Evolutionary conservation across 2,113 vertebrate species (phyloP).

Genomic region (Podarcis raffonei): DNA sequence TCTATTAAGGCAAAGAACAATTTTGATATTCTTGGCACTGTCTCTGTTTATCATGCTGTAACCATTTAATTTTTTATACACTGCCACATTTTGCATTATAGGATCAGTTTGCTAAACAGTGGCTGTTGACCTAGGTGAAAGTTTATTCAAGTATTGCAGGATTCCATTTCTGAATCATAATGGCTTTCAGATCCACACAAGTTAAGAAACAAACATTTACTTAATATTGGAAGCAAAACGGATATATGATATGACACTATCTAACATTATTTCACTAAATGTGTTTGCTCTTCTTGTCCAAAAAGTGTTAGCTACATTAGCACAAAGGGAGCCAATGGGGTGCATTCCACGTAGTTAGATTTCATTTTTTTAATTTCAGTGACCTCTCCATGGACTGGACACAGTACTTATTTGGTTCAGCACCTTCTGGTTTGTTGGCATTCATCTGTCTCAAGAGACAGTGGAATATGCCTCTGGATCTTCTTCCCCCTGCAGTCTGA

Average conservation of each 20-base stretch:
- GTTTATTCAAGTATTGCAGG: background rate
- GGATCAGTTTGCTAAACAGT: background rate
- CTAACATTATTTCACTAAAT: background rate
- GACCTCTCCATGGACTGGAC: too few species aligned
- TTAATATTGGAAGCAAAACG: background rate
- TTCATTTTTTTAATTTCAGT: too few species aligned
- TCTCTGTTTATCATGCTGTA: conserved; percentile 4
- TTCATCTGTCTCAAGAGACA: too few species aligned
- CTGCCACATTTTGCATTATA: background rate
- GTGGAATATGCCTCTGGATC: too few species aligned
- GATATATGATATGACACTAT: background rate
- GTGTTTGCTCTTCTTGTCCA: conserved; percentile 24
- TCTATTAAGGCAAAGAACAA: background rate
- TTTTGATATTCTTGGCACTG: background rate
- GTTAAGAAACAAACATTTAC: background rate
- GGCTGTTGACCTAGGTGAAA: background rate
- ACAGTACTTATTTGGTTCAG: background rate
- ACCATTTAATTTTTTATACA: background rate
- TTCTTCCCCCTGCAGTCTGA: background rate
- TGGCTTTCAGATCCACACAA: rapidly evolving
- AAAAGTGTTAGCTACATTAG: background rate
- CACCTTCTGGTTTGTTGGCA: background rate
- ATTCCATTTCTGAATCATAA: rapidly evolving
- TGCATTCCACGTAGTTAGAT: too few species aligned
- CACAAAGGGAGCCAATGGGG: too few species aligned